Percentiles rank a stretch among this genome's conserved stretches.
Conservation (phyloP, 2,888 invertebrate genomes). For the Drosophila dives region DNA sequence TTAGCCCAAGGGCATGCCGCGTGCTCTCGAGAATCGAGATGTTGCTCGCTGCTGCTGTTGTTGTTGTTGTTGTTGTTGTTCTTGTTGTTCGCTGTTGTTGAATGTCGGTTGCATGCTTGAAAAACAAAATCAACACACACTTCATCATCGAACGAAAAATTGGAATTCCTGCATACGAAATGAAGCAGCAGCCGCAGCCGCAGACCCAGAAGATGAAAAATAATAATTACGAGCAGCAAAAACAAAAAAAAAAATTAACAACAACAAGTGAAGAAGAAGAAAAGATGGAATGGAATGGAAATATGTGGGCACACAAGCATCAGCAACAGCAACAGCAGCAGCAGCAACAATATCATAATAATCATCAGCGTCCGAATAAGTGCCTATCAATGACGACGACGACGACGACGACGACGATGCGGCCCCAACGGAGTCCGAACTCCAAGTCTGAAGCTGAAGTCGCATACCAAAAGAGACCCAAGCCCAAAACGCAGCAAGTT, state of each 20-base stretch:
- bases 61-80: constrained; percentile 34
- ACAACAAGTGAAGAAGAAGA: constrained; percentile 4
- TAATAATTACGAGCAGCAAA: constrained; percentile 73
- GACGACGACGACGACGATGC: constrained; percentile 46
- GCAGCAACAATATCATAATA: constrained; percentile 74
- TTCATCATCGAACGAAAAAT: constrained; percentile 80
- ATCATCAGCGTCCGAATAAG: constrained; percentile 74
- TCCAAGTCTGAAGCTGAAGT: constrained; percentile 57
- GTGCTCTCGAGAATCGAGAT: constrained; percentile 56
- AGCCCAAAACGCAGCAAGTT: constrained; percentile 69
- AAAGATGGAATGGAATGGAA: constrained; percentile 49
- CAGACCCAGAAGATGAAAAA: constrained; percentile 70
- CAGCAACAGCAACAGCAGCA: constrained; percentile 41
- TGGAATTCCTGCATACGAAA: constrained; percentile 82
- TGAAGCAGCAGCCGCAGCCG: constrained; percentile 63
- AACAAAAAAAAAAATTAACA: constrained; percentile 12
- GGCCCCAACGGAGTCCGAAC: constrained; percentile 55
- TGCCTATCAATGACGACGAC: constrained; percentile 80
- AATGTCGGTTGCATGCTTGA: constrained; percentile 63
- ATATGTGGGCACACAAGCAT: constrained; percentile 49
- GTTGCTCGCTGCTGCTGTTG: constrained; percentile 35
- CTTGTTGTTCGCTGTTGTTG: constrained; percentile 39
- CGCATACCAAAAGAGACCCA: constrained; percentile 66
- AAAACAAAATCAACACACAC: constrained; percentile 81
- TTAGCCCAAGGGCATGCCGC: constrained; percentile 81